Base-by-base conservation (phyloP, 1,140 invertebrate species). In the Pachypeltis micranthus region DNA sequence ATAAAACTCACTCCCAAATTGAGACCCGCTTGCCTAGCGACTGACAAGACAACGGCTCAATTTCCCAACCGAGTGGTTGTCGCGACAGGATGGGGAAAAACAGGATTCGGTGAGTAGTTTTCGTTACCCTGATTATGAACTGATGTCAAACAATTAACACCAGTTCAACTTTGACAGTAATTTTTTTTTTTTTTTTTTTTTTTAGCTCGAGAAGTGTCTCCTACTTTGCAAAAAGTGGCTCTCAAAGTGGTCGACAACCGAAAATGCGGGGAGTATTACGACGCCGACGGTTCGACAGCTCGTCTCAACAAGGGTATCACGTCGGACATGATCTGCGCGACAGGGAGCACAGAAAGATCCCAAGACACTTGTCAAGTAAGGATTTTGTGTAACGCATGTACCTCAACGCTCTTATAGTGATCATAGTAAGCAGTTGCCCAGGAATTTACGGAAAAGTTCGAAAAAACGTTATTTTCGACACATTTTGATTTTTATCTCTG, bases 311-410 rank as follows among this genome's bases (percentile, higher is more conserved):
- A 73, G 10, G 83, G 85, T 0, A 79, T 70, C 19, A 29, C 25
- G 23, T 55, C 74, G 1, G 76, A 73, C 0, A 84, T 88, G 75
- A 67, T 91, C 47, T 91, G 88, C 0, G 69, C 68, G 0, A 54
- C 64, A 4, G 87, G 87, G 0, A 76, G 82, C 55, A 72, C 84
- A 34, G 73, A 79, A 31, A 85, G 85, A 0, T 85, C 85, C 1
- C 83, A 83, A 66, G 88, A 91, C 67, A 87, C 87, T 0, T 90
- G 88, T 68, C 85, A 88, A 78, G 85, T 83, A 70, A 61, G 44
- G 19, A 64, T 3, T n/a, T n/a, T n/a, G n/a, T n/a, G n/a, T n/a
- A n/a, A n/a, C n/a, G n/a, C n/a, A n/a, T n/a, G n/a, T n/a, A n/a
- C n/a, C n/a, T n/a, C n/a, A n/a, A n/a, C n/a, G n/a, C n/a, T n/a